Evolutionary conservation across 2,888 invertebrate species (phyloP), one percentile per base, ranked within the genome.

Genomic region (Candidula unifasciata): DNA sequence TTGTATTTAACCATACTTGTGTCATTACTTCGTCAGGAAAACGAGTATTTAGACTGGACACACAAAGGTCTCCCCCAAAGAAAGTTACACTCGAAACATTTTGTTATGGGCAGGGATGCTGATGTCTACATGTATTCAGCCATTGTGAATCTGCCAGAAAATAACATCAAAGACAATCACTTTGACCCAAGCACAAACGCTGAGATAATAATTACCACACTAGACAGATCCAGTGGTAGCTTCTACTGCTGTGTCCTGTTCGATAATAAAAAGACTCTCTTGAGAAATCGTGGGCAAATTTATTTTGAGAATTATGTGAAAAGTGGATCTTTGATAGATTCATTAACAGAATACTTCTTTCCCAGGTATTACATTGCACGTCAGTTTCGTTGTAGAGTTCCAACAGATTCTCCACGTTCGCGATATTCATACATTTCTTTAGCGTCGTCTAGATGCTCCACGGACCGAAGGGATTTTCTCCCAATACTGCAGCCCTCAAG

Each of bases 91-190:
- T n/a, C n/a, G n/a, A n/a, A n/a, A n/a, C n/a, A n/a, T n/a, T n/a
- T n/a, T n/a, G n/a, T n/a, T n/a, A n/a, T n/a, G n/a, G n/a, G n/a
- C n/a, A n/a, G n/a, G n/a, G n/a, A n/a, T n/a, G n/a, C n/a, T n/a
- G n/a, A n/a, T n/a, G n/a, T 80, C 52, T 80, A 69, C 52, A 80
- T 80, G 69, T 80, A 80, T 30, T 80, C 80, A 33, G 80, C 80
- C 44, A 44, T 66, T 18, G 80, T 27, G 68, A 52, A 77, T 54
- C 57, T 18, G 6, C 37, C 10, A 37, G 37, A 21, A 37, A 69
- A 3, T 33, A 64, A 35, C 35, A 5, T 6, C 2, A 16, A 27
- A 16, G 8, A 30, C 3, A 2, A 13, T 3, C 0, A 30, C 64
- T n/a, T n/a, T n/a, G 24, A 60, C 35, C n/a, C 18, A 18, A 35